Percentiles rank a stretch among this genome's conserved stretches.
Evolutionary conservation across 2,888 invertebrate genomes (phyloP).

Genomic region (Polyploca ridens): DNA sequence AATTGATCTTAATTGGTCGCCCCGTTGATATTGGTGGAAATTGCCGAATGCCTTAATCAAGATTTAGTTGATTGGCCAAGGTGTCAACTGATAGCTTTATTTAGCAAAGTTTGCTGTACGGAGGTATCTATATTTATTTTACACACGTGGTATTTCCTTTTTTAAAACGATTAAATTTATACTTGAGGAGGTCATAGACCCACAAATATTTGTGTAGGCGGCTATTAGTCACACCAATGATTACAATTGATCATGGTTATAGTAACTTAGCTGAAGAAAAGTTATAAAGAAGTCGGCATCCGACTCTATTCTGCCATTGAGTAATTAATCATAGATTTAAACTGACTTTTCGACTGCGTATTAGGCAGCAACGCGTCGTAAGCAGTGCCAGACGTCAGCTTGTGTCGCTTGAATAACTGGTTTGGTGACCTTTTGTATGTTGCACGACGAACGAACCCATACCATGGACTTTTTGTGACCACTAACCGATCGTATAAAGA

Average conservation of each 20-base stretch:
- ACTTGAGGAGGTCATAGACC: constrained; percentile 50
- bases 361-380: constrained; percentile 25
- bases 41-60: constrained; percentile 8
- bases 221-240: constrained; percentile 38
- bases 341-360: constrained; percentile 12
- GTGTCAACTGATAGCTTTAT: constrained; percentile 1
- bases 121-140: constrained; percentile 1
- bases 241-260: constrained; percentile 24
- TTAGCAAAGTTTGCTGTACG: background rate
- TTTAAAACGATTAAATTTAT: constrained; percentile 30
- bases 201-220: constrained; percentile 41
- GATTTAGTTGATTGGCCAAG: constrained; percentile 4
- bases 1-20: background rate
- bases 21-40: background rate
- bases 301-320: background rate
- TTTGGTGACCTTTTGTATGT: constrained; percentile 75
- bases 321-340: constrained; percentile 9
- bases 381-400: constrained; percentile 51
- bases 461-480: constrained; percentile 47
- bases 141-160: constrained; percentile 25
- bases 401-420: constrained; percentile 73
- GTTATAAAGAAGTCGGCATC: background rate
- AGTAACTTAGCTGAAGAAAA: constrained; percentile 1
- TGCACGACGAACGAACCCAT: constrained; percentile 58
- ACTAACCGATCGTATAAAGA: constrained; percentile 22